phyloP scores from a whole-genome alignment of 2,113 vertebrate genomes.

The Boulengeromyrus knoepffleri region DNA sequence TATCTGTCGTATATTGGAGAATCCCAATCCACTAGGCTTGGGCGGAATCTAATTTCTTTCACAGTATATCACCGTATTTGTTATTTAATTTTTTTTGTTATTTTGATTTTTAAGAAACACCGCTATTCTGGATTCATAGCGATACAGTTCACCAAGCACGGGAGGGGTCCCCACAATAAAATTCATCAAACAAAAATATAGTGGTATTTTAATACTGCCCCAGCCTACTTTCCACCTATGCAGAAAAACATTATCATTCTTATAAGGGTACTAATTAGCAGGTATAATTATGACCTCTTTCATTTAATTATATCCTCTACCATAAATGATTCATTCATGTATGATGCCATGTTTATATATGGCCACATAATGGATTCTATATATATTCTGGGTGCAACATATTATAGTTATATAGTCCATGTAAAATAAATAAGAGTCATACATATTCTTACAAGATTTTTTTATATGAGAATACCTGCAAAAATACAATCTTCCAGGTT shows the following conservation, averaged over 20 bases:
- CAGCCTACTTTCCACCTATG: neutral
- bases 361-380: neutral
- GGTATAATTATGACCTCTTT: neutral
- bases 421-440: neutral
- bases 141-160: neutral
- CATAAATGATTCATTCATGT: neutral
- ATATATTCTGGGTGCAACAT: neutral
- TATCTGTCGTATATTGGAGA: too few species aligned
- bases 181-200: neutral
- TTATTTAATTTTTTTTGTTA: too few species aligned
- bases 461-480: neutral
- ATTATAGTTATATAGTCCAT: neutral
- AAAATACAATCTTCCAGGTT: neutral
- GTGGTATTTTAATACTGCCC: neutral
- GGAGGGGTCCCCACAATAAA: neutral
- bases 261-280: neutral
- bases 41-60: too few species aligned
- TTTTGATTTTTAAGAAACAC: too few species aligned
- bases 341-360: neutral
- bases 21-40: too few species aligned
- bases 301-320: neutral
- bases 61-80: too few species aligned
- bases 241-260: neutral
- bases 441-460: neutral
- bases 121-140: neutral